A percentile compares a stretch with the other conserved stretches of the same genome.
phyloP scores from a whole-genome alignment of 1,140 invertebrate species.

The Yoshiicerus persimilis region DNA sequence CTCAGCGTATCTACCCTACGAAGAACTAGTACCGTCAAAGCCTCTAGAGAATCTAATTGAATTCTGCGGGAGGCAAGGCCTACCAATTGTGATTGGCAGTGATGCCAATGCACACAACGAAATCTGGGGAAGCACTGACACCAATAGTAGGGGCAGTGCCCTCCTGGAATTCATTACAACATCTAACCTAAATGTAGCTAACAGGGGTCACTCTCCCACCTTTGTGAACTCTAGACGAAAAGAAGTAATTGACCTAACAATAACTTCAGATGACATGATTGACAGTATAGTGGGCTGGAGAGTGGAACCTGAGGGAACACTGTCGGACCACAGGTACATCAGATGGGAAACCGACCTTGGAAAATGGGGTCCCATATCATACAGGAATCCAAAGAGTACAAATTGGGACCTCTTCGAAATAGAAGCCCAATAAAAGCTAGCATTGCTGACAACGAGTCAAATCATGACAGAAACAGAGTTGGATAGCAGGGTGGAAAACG shows the following conservation, averaged over 20 bases:
- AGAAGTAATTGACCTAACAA: not conserved
- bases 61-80: not conserved
- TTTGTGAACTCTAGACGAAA: not conserved
- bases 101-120: conserved; percentile 26
- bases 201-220: conserved; percentile 26
- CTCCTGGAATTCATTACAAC: not conserved
- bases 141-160: not conserved
- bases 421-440: no score
- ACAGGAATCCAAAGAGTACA: not conserved
- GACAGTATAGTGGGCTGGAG: not conserved
- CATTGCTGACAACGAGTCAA: no score
- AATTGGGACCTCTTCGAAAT: not conserved
- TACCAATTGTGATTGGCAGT: conserved; percentile 13
- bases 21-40: not conserved
- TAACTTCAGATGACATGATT: not conserved
- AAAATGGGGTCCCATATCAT: not conserved
- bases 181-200: not conserved
- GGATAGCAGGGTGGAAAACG: not conserved
- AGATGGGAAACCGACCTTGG: not conserved
- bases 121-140: conserved; percentile 27
- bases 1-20: not conserved
- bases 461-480: not conserved
- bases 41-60: not conserved
- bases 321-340: not conserved
- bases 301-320: not conserved